phyloP scores from a whole-genome alignment of 2,113 vertebrate genomes.

The Laticauda colubrina region DNA sequence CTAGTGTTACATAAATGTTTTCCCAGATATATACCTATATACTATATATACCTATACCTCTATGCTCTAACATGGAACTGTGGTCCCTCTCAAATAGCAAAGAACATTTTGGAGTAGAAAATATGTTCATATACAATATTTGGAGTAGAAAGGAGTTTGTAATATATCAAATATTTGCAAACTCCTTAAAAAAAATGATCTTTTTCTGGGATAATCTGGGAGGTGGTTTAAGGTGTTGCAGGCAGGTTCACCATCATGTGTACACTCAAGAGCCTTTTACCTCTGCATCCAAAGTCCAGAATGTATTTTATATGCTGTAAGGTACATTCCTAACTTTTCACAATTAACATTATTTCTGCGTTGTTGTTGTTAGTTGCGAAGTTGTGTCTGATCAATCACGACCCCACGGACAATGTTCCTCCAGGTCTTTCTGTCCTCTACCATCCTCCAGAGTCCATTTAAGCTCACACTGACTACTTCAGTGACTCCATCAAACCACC shows the following conservation, averaged over 20 bases:
- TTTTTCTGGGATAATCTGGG: background rate
- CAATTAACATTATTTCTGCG: background rate
- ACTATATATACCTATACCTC: background rate
- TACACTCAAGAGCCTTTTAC: background rate
- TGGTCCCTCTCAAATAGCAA: background rate
- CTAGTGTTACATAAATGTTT: background rate
- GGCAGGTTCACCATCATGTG: background rate
- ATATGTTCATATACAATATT: background rate
- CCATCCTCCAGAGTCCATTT: too few relatives aligned
- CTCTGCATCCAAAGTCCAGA: too few relatives aligned
- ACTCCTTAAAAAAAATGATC: background rate
- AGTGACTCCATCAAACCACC: too few relatives aligned
- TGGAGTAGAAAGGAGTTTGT: background rate
- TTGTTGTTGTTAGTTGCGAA: too few relatives aligned
- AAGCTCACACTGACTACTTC: too few relatives aligned
- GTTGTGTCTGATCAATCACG: too few relatives aligned
- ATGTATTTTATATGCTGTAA: background rate
- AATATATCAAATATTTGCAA: background rate
- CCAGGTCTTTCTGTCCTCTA: too few relatives aligned
- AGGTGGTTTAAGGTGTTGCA: background rate
- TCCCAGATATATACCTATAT: background rate
- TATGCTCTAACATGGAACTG: background rate
- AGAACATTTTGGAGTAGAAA: background rate
- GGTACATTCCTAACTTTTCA: background rate
- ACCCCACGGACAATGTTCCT: too few relatives aligned